Conservation (phyloP, 2,797 vertebrate species). For the Rousettus madagascariensis region DNA sequence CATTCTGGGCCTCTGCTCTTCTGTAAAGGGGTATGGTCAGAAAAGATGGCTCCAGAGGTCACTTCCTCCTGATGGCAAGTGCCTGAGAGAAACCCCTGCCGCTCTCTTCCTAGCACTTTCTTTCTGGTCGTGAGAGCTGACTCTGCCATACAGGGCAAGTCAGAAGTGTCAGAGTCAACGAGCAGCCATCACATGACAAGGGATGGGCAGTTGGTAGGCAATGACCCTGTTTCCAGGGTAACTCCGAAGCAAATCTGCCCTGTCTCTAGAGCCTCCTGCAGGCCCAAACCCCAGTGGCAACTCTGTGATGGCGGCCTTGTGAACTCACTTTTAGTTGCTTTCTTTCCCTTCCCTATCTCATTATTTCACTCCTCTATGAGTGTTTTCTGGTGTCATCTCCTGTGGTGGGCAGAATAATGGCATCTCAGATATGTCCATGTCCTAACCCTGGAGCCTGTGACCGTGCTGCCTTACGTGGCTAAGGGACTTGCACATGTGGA, state of each 20-base stretch:
- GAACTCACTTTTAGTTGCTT: background rate
- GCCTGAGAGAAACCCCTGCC: background rate
- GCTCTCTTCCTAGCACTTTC: background rate
- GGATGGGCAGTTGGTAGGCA: background rate
- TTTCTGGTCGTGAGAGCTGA: background rate
- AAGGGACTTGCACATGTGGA: background rate
- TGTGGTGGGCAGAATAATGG: background rate
- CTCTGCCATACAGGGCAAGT: background rate
- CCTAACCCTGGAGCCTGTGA: background rate
- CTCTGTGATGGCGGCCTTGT: background rate
- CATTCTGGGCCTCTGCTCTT: background rate
- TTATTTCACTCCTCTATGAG: background rate
- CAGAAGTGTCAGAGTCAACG: background rate
- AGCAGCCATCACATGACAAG: background rate
- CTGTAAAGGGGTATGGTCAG: background rate
- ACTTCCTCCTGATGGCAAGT: background rate
- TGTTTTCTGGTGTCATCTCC: background rate
- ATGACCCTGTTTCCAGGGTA: background rate
- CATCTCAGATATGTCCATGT: background rate
- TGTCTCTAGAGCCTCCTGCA: background rate
- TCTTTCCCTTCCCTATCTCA: background rate
- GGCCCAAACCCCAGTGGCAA: background rate
- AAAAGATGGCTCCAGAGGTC: background rate
- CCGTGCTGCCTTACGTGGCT: background rate
- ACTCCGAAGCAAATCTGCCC: background rate